Evolutionary conservation across 2,797 vertebrate genomes (phyloP).

Genomic region (Sciurus carolinensis): DNA sequence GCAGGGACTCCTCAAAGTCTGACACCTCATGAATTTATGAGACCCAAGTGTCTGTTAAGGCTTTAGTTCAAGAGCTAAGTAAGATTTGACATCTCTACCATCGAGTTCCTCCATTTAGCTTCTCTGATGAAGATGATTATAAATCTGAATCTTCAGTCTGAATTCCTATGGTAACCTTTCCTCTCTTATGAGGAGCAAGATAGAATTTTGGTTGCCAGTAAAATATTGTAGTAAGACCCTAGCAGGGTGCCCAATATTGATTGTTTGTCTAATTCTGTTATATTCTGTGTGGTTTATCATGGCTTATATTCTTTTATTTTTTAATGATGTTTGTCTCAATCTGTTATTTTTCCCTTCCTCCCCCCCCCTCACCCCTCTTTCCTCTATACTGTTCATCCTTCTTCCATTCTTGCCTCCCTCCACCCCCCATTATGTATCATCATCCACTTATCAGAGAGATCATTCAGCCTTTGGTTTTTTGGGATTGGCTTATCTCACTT

Average conservation of each 20-base stretch:
- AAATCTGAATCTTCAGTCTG: neutral
- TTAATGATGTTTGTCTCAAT: too few species aligned
- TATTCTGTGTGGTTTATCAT: conserved; percentile 5
- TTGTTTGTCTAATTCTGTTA: conserved; percentile 42
- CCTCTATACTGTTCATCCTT: too few species aligned
- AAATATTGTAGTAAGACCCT: neutral
- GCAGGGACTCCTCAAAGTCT: neutral
- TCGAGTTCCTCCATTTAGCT: neutral
- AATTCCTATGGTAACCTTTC: neutral
- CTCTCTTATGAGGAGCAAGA: conserved; percentile 21
- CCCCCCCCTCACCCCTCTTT: too few species aligned
- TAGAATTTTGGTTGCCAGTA: neutral
- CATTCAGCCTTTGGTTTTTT: too few species aligned
- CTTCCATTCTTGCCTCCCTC: too few species aligned
- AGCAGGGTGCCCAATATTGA: neutral
- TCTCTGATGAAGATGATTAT: neutral
- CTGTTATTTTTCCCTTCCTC: too few species aligned
- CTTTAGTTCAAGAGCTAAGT: neutral
- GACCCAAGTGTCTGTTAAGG: neutral
- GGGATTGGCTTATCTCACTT: too few species aligned
- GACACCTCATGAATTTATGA: neutral
- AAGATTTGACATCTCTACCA: neutral
- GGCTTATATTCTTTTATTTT: conserved; percentile 37
- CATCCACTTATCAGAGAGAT: too few species aligned
- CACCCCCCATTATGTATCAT: too few species aligned